A percentile compares a stretch with the other conserved stretches of the same genome.
phyloP scores from a whole-genome alignment of 1,140 invertebrate species.

The Drosophila tsacasi region DNA sequence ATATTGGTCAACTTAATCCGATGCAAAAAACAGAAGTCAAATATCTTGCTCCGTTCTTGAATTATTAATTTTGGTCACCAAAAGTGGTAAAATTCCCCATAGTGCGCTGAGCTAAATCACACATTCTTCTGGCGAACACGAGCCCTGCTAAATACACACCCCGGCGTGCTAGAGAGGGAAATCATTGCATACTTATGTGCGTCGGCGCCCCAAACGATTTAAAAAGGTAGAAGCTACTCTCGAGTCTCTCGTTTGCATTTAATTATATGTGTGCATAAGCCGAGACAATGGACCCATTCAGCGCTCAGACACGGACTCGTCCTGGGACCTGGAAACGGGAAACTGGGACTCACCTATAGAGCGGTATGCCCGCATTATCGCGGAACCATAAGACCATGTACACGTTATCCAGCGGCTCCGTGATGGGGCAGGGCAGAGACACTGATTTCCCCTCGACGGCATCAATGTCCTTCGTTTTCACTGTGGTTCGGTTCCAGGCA shows the following conservation, averaged over 20 bases:
- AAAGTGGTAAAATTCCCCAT: no score
- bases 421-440: slow-evolving; percentile 93
- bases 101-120: slow-evolving; percentile 51
- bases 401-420: slow-evolving; percentile 91
- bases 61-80: no score
- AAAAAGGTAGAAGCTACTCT: slow-evolving; percentile 63
- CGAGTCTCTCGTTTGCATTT: slow-evolving; percentile 75
- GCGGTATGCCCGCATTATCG: slow-evolving; percentile 92
- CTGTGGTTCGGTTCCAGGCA: slow-evolving; percentile 53
- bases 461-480: slow-evolving; percentile 90
- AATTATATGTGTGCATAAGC: slow-evolving; percentile 73
- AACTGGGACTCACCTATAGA: slow-evolving; percentile 91
- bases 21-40: no score
- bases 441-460: slow-evolving; percentile 93
- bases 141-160: slow-evolving; percentile 21
- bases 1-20: no score
- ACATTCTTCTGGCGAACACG: slow-evolving; percentile 38
- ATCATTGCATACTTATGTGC: slow-evolving; percentile 56
- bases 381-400: slow-evolving; percentile 96
- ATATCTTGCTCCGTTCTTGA: no score
- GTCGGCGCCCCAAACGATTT: slow-evolving; percentile 54
- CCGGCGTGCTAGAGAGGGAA: slow-evolving; percentile 21
- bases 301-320: slow-evolving; percentile 10
- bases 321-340: neutral
- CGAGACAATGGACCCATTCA: slow-evolving; percentile 60